Conservation (phyloP, 1,140 invertebrate species). For the Drosophila rufa region DNA sequence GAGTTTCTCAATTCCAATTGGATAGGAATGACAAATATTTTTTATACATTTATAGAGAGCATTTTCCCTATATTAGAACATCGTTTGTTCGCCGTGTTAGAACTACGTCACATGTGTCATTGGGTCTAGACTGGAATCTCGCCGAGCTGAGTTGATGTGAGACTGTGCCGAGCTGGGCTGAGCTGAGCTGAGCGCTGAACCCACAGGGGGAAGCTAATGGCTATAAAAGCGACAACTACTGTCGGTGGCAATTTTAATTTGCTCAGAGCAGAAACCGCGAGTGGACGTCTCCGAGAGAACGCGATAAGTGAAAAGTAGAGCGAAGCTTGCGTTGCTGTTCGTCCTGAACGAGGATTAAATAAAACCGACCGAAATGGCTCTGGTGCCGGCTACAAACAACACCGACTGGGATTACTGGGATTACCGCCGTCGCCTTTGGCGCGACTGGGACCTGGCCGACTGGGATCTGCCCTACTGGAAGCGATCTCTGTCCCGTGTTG, state of each 20-base stretch:
- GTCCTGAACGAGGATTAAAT: slow-evolving; percentile 42
- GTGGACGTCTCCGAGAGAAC: slow-evolving; percentile 73
- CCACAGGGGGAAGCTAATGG: slow-evolving; percentile 23
- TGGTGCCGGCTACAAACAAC: slow-evolving; percentile 73
- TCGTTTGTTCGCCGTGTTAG: slow-evolving; percentile 2
- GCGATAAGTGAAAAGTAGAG: slow-evolving; percentile 51
- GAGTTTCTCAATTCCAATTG: too few species aligned
- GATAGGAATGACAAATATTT: not conserved
- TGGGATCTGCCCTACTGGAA: slow-evolving; percentile 82
- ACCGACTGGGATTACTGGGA: slow-evolving; percentile 84
- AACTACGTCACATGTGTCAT: slow-evolving; percentile 69
- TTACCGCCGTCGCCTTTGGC: slow-evolving; percentile 80
- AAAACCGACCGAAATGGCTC: slow-evolving; percentile 58
- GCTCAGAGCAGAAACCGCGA: slow-evolving; percentile 79
- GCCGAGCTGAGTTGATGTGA: slow-evolving; percentile 33
- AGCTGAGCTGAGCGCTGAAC: slow-evolving; percentile 27
- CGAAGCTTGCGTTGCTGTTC: slow-evolving; percentile 52
- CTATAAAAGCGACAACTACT: slow-evolving; percentile 75
- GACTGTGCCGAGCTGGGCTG: slow-evolving; percentile 18
- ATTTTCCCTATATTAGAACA: not conserved
- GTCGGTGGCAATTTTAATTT: slow-evolving; percentile 74
- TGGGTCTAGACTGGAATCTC: slow-evolving; percentile 55
- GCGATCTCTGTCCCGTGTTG: slow-evolving; percentile 71
- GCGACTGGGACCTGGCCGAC: slow-evolving; percentile 79
- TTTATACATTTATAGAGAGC: not conserved